These are phyloP conservation scores for Pangasius djambal DNA, from an alignment of 2,797 vertebrate species.

Conservation along the genomic window DNA sequence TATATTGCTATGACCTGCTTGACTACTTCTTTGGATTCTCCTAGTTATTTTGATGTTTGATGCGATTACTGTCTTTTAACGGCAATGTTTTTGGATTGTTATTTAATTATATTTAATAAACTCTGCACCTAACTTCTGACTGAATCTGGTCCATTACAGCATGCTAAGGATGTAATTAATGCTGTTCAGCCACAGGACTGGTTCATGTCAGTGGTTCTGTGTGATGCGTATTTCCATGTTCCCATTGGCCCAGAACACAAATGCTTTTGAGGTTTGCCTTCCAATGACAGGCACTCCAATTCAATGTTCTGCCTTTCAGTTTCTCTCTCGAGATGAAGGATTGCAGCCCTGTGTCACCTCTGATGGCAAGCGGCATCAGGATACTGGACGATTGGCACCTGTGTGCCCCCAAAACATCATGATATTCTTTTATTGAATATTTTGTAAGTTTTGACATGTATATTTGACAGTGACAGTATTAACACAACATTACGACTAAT, in stretches of 20 bases:
- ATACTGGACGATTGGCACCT: background rate
- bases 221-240: background rate
- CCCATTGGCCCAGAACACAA: background rate
- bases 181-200: background rate
- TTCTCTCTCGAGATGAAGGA: background rate
- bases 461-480: background rate
- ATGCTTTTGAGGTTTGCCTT: background rate
- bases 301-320: background rate
- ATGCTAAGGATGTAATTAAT: background rate
- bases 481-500: background rate
- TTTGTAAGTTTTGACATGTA: background rate
- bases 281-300: background rate
- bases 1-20: background rate
- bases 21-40: background rate
- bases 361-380: background rate
- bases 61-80: background rate
- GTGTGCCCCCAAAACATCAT: background rate
- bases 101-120: background rate
- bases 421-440: background rate
- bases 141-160: background rate
- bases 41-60: background rate
- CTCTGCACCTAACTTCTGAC: background rate
- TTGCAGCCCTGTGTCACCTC: background rate
- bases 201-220: background rate
- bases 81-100: background rate